phyloP scores from a whole-genome alignment of 2,113 vertebrate species.

The Otis tarda region DNA sequence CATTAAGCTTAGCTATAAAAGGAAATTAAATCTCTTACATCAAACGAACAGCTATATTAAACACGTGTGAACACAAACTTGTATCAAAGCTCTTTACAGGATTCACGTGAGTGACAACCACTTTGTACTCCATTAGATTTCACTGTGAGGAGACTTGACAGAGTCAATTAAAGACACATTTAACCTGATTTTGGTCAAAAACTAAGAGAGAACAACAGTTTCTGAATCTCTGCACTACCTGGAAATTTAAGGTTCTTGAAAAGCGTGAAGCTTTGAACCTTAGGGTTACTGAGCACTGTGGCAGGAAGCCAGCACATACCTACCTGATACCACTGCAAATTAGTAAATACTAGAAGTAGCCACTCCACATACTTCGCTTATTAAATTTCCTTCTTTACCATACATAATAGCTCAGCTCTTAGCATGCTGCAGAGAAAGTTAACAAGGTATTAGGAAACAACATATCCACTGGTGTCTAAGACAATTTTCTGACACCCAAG shows the following conservation, averaged over 20 bases:
- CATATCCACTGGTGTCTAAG: not conserved
- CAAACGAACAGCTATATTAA: not conserved
- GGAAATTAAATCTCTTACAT: not conserved
- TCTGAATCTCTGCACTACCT: not conserved
- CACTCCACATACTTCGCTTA: not conserved
- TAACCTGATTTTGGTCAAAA: not conserved
- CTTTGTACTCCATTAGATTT: not conserved
- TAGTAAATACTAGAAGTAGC: not conserved
- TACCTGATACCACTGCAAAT: not conserved
- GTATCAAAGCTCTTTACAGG: not conserved
- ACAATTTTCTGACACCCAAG: not conserved
- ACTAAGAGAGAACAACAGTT: not conserved
- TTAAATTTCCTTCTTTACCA: not conserved
- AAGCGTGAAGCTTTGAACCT: not conserved
- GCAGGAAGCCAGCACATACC: not conserved
- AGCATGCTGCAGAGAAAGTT: not conserved
- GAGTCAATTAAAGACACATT: not conserved
- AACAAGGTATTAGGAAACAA: not conserved
- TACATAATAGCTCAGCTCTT: not conserved
- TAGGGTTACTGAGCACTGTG: not conserved
- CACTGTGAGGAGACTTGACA: not conserved
- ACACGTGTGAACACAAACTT: not conserved
- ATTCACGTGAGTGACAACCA: not conserved
- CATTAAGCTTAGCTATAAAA: not conserved
- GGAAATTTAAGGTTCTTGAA: not conserved